Base-by-base conservation (phyloP, 2,888 invertebrate genomes). In the Hirudinaria manillensis region DNA sequence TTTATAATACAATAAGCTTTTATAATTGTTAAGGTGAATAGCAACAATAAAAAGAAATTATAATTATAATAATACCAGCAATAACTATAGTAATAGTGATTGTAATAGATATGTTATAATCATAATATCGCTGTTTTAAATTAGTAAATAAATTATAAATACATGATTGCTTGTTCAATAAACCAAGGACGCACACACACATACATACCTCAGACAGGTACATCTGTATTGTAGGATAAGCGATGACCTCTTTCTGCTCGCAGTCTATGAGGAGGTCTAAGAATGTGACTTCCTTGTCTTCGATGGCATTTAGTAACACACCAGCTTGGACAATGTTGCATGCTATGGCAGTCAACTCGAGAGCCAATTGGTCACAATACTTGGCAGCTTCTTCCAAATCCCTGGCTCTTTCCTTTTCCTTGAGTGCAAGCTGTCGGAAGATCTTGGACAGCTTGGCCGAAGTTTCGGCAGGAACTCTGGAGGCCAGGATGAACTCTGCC, bases 381-480 rank as follows among this genome's bases (percentile, higher is more conserved):
- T 93, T 93, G 38, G 75, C 78, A 55, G 97, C 97, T 36, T 93
- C 92, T 82, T 94, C 92, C 80, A 99, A 88, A 87, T 99, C 99
- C 87, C 93, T 93, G 78, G 97, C 94, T 84, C 99, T 89, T 87
- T 99, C 99, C 87, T 99, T 98, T 87, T 98, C 97, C 75, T 94
- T 95, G 79, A 91, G 91, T 19, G 95, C 94, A 79, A 96, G 88
- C 79, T 89, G 90, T 77, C 93, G 80, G 77, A 84, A 85, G 78
- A 82, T 81, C 61, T 93, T 93, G 0, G 97, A 96, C 79, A 99
- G 87, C 87, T 99, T 99, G 76, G 97, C 97, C 29, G 99, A 98
- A 21, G 97, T 94, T 84, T 99, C 98, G 38, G 98, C 96, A 0
- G 98, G 98, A 3, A 98, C 98, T n/a, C 96, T 95, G 0, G 97